phyloP scores from a whole-genome alignment of 2,888 invertebrate genomes.

The Uloborus plumipes region DNA sequence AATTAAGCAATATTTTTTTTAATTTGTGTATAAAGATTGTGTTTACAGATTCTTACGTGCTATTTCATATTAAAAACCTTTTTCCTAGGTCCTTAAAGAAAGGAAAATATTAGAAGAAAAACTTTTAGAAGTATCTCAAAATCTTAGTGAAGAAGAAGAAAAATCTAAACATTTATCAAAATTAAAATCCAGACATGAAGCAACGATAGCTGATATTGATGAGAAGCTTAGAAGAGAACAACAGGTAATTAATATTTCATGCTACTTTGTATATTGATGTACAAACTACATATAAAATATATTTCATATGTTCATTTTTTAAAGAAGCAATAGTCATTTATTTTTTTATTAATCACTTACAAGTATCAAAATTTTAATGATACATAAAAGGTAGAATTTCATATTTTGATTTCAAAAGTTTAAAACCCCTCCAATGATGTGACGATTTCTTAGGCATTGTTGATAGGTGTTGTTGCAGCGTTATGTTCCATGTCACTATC shows the following conservation, averaged over 20 bases:
- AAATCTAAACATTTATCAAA: constrained; percentile 94
- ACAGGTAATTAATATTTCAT: constrained; percentile 68
- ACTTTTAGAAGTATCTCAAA: constrained; percentile 89
- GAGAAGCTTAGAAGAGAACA: constrained; percentile 93
- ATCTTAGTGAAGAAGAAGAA: constrained; percentile 97
- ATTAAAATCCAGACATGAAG: constrained; percentile 94
- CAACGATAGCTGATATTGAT: constrained; percentile 93
- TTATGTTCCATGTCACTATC: too few relatives aligned
- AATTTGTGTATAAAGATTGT: not conserved
- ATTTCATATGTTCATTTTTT: too few relatives aligned
- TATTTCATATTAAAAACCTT: constrained; percentile 5
- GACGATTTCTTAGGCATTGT: too few relatives aligned
- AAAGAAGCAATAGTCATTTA: too few relatives aligned
- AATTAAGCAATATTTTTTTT: not conserved
- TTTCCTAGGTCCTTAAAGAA: constrained; percentile 82
- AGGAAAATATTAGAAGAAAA: constrained; percentile 95
- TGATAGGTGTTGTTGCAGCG: too few relatives aligned
- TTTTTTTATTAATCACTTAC: too few relatives aligned
- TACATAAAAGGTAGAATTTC: too few relatives aligned
- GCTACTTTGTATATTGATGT: too few relatives aligned
- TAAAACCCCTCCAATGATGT: too few relatives aligned
- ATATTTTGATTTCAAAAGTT: too few relatives aligned
- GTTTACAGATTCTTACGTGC: not conserved
- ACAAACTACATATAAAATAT: too few relatives aligned
- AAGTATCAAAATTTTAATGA: too few relatives aligned